Base-by-base conservation (phyloP, 2,888 invertebrate genomes). In the Cryptocephalus primarius region DNA sequence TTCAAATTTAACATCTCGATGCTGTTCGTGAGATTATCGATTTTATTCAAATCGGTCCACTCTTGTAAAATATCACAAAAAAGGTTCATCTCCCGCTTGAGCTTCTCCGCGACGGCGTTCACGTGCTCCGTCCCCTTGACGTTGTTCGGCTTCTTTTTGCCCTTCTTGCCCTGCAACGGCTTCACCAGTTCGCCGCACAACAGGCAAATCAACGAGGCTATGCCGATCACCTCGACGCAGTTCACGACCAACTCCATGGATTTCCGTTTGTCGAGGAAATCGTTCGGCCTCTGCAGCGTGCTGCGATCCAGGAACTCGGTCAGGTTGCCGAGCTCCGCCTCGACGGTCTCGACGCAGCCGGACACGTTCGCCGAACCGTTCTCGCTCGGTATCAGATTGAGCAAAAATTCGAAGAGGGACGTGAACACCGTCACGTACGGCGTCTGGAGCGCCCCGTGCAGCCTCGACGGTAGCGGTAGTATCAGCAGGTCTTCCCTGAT, bases 211-310 rank as follows among this genome's bases (percentile, higher is more conserved):
- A 77, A 73, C 14, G 75, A 73, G 31, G 75, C 65, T 55, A 79
- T 70, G 43, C 78, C 75, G 53, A 80, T 68, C 51, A 83, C 83
- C 75, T 84, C 83, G 49, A 81, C 68, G 58, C 74, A 75, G 59
- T 79, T 78, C 12, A 79, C 75, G 33, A 79, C 69, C 33, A 69
- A 68, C 58, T 78, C 80, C 53, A 80, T 71, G 4, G 72, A 65
- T 32, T 73, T 73, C 10, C 78, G 65, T 65, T 71, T 48, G 56
- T 60, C 58, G 63, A 56, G 64, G 47, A 74, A 58, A 52, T 73
- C 65, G 8, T 67, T 56, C 8, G 70, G 63, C 51, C 68, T 57
- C 46, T 65, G 63, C 9, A 67, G 62, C 50, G 69, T 54, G 47
- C 53, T 60, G 46, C 66, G 64, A 50, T 62, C 61, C 41, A 73